Evolutionary conservation across 2,113 vertebrate genomes (phyloP).

Genomic region (Notothenia rossii): DNA sequence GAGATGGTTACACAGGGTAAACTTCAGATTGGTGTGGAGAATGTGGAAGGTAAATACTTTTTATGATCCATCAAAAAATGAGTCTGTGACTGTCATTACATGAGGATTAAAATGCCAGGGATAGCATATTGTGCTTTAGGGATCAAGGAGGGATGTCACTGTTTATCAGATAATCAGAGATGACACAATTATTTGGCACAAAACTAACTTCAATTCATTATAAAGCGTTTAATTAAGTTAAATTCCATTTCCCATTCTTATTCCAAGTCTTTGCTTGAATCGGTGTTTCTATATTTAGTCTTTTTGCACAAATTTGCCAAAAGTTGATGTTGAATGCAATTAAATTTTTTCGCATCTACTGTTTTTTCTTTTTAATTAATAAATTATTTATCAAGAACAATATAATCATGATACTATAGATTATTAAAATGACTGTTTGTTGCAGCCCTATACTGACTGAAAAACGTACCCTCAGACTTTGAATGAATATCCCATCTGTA

Average conservation of each 20-base stretch:
- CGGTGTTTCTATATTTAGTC: background rate
- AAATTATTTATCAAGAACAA: background rate
- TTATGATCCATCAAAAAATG: background rate
- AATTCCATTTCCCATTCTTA: background rate
- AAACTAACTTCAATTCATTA: background rate
- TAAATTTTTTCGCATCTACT: background rate
- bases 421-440: background rate
- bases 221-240: no score
- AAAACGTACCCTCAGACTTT: background rate
- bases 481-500: background rate
- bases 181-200: background rate
- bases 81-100: background rate
- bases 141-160: background rate
- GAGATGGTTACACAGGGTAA: conserved; percentile 73
- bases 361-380: background rate
- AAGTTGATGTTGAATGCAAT: background rate
- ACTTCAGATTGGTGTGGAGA: conserved; percentile 64
- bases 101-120: background rate
- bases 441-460: background rate
- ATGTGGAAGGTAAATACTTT: conserved; percentile 79
- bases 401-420: background rate
- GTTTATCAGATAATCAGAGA: background rate
- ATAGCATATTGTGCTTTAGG: background rate
- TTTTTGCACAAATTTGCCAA: background rate
- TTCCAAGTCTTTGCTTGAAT: background rate